phyloP scores from a whole-genome alignment of 2,113 vertebrate species.

The Psophia crepitans region DNA sequence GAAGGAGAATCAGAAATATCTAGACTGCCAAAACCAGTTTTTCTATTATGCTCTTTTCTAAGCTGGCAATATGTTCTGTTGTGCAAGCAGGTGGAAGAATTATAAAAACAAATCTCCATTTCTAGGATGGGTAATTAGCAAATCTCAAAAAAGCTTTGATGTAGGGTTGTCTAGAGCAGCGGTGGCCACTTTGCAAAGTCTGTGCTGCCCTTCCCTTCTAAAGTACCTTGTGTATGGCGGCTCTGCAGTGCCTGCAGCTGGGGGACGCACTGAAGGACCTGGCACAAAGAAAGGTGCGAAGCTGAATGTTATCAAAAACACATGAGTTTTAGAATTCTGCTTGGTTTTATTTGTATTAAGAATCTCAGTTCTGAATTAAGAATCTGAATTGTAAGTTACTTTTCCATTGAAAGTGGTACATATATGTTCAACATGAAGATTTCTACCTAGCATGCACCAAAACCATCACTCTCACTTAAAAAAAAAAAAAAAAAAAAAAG shows the following conservation, averaged over 20 bases:
- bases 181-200: neutral
- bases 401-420: neutral
- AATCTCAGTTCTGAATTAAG: neutral
- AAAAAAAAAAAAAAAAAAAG: neutral
- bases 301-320: too few species aligned
- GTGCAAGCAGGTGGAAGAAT: neutral
- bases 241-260: neutral
- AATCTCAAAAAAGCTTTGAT: neutral
- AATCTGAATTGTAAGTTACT: neutral
- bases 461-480: neutral
- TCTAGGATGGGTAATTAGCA: neutral
- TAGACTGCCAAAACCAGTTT: neutral
- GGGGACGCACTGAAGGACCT: neutral
- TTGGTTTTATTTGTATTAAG: neutral
- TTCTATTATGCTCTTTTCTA: neutral
- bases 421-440: neutral
- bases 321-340: neutral
- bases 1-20: neutral
- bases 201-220: neutral
- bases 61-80: neutral
- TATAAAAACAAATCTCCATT: neutral
- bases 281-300: neutral
- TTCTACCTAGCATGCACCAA: neutral
- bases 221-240: neutral
- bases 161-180: neutral